Percentiles rank a stretch among this genome's conserved stretches.
phyloP scores from a whole-genome alignment of 2,888 invertebrate genomes.

The Drosophila pseudotakahashii region DNA sequence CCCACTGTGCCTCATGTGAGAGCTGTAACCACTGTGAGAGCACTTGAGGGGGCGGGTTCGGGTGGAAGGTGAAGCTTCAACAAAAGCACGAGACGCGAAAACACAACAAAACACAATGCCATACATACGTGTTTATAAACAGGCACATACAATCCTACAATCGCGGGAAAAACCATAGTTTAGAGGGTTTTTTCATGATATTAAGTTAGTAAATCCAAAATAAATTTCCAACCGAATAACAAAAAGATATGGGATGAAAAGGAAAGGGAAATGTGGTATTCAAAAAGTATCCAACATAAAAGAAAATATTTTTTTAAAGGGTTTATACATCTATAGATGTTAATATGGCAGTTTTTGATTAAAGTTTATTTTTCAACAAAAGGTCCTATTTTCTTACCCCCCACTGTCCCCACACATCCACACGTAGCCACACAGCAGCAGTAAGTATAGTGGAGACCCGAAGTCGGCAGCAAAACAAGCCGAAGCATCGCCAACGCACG shows the following conservation, averaged over 20 bases:
- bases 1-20: conserved; percentile 55
- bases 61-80: conserved; percentile 31
- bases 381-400: not conserved
- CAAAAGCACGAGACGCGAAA: conserved; percentile 60
- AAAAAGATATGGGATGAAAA: too few relatives aligned
- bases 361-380: not conserved
- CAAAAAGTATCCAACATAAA: too few relatives aligned
- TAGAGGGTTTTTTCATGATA: too few relatives aligned
- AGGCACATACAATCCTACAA: conserved; percentile 5
- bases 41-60: conserved; percentile 9
- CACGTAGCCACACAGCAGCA: conserved; percentile 15
- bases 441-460: conserved; percentile 43
- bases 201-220: too few relatives aligned
- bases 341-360: not conserved
- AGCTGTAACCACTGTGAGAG: conserved; percentile 20
- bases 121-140: conserved; percentile 12
- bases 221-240: too few relatives aligned
- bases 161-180: not conserved
- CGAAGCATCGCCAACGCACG: conserved; percentile 26
- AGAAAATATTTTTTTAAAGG: too few relatives aligned
- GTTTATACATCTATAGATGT: not conserved
- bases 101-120: conserved; percentile 29
- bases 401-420: conserved; percentile 11
- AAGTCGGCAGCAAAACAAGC: conserved; percentile 55
- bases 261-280: too few relatives aligned